Percentiles rank a stretch among this genome's conserved stretches.
Evolutionary conservation across 2,888 invertebrate genomes (phyloP).

Genomic region (Nomada goodeniana): DNA sequence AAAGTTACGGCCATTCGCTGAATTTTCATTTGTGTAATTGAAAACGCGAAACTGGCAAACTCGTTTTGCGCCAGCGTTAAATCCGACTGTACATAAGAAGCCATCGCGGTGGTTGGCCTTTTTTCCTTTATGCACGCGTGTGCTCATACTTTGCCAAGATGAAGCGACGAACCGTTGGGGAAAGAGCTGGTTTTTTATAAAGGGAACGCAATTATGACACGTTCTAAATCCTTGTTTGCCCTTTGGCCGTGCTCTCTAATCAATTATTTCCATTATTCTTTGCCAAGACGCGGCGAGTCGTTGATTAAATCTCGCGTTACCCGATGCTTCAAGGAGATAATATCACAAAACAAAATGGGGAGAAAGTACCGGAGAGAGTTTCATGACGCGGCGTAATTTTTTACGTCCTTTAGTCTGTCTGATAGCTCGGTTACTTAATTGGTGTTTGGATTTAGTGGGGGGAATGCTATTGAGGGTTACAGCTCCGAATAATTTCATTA

Average conservation of each 20-base stretch:
- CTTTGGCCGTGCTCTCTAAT: conserved; percentile 12
- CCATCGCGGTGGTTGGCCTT: not conserved
- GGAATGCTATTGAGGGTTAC: no score
- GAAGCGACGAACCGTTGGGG: not conserved
- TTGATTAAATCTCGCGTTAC: conserved; percentile 11
- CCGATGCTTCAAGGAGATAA: not conserved
- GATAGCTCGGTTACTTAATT: not conserved
- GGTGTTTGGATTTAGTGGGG: no score
- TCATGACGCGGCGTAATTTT: not conserved
- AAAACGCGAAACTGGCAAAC: conserved; percentile 34
- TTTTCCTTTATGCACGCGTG: not conserved
- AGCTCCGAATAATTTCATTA: no score
- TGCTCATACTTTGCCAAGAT: not conserved
- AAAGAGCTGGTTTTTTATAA: not conserved
- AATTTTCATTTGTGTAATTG: conserved; percentile 69
- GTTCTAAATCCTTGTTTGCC: not conserved
- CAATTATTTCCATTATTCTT: conserved; percentile 36
- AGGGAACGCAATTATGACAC: not conserved
- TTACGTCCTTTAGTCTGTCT: not conserved
- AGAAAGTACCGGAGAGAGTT: not conserved
- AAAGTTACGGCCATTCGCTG: conserved; percentile 40
- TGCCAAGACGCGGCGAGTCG: not conserved
- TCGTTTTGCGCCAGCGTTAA: conserved; percentile 9
- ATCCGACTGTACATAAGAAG: conserved; percentile 30
- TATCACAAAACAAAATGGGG: not conserved